Evolutionary conservation across 2,797 vertebrate species (phyloP).

Genomic region (Pelodytes ibericus): DNA sequence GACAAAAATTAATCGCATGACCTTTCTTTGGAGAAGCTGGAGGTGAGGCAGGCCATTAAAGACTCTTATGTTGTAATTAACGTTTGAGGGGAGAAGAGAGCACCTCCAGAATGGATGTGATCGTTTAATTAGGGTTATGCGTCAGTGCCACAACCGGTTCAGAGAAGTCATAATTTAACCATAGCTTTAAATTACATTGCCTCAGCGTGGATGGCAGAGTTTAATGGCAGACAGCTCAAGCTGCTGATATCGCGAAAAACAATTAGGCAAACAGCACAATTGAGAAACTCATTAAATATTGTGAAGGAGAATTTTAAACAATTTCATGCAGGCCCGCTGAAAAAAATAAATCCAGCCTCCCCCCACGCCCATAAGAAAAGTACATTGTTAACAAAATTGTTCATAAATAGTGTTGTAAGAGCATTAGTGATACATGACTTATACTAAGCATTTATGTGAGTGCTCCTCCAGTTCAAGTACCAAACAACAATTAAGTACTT

Average conservation of each 20-base stretch:
- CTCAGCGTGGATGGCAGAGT: slow-evolving; percentile 73
- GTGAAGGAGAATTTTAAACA: slow-evolving; percentile 37
- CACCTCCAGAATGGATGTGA: slow-evolving; percentile 86
- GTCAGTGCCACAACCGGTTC: slow-evolving; percentile 88
- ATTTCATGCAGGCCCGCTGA: slow-evolving; percentile 9
- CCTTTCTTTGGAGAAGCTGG: slow-evolving; percentile 91
- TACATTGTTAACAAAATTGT: not conserved
- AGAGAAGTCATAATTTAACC: slow-evolving; percentile 86
- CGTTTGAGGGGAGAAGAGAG: slow-evolving; percentile 83
- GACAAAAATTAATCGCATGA: slow-evolving; percentile 89
- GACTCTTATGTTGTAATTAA: slow-evolving; percentile 96
- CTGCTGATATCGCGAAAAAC: slow-evolving; percentile 67
- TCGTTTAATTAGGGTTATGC: slow-evolving; percentile 94
- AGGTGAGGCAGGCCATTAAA: slow-evolving; percentile 93
- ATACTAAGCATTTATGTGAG: too few relatives aligned
- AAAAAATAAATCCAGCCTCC: too few relatives aligned
- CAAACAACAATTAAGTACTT: too few relatives aligned
- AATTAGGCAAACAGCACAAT: slow-evolving; percentile 74
- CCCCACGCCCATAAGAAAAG: too few relatives aligned
- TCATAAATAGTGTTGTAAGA: not conserved
- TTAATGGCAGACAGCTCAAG: slow-evolving; percentile 71
- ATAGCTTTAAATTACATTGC: slow-evolving; percentile 88
- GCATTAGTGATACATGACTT: not conserved
- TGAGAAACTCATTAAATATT: slow-evolving; percentile 55
- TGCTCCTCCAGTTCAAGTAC: too few relatives aligned